phyloP scores from a whole-genome alignment of 2,113 vertebrate genomes.

The Tupaia chinensis region DNA sequence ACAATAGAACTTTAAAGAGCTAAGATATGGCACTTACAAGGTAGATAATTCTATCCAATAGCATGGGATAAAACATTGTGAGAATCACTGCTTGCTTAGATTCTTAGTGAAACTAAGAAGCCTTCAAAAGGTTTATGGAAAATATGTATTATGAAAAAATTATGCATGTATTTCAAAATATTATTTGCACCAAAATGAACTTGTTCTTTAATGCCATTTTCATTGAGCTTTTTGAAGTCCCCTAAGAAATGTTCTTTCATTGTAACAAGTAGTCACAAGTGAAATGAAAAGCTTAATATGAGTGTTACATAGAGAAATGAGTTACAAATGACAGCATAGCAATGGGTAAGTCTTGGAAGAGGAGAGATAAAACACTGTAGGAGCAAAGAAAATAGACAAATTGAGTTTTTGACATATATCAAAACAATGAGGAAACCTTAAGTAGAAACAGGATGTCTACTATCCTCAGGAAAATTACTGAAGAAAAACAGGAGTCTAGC shows the following conservation, averaged over 20 bases:
- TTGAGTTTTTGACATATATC: neutral
- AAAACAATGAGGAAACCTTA: neutral
- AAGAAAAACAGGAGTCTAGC: neutral
- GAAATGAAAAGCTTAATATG: neutral
- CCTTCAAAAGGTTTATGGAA: too few relatives aligned
- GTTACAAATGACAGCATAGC: neutral
- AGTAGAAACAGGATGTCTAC: neutral
- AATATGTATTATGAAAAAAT: too few relatives aligned
- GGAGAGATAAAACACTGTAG: neutral
- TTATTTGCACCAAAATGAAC: too few relatives aligned
- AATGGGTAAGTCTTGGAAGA: neutral
- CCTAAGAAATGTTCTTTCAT: neutral
- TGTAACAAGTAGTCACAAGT: neutral
- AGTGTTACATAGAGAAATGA: neutral
- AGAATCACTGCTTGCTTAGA: too few relatives aligned
- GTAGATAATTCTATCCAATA: too few relatives aligned
- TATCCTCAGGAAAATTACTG: neutral
- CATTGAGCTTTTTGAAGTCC: too few relatives aligned
- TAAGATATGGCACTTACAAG: neutral
- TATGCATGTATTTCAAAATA: too few relatives aligned
- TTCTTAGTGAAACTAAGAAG: too few relatives aligned
- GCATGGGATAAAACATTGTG: too few relatives aligned
- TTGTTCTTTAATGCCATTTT: too few relatives aligned
- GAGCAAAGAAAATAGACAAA: conserved; percentile 23
- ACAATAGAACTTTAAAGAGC: neutral